These are phyloP conservation scores for Mystacides longicornis DNA, from an alignment of 2,888 invertebrate species.

Conservation along the genomic window DNA sequence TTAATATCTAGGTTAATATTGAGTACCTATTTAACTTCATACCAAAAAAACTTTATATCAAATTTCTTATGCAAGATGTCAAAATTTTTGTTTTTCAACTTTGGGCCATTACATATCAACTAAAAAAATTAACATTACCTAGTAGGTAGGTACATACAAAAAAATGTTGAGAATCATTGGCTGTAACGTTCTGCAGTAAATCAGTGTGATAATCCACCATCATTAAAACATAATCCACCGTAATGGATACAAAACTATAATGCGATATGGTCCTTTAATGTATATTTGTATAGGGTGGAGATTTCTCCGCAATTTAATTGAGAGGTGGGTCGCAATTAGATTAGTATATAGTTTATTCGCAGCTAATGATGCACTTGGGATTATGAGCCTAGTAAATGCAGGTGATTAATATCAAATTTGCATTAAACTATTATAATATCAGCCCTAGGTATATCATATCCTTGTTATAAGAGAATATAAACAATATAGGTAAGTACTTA, in stretches of 20 bases:
- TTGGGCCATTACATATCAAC: too few species aligned
- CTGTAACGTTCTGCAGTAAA: constrained; percentile 11
- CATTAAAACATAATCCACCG: constrained; percentile 4
- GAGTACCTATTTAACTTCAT: too few species aligned
- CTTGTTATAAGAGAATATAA: too few species aligned
- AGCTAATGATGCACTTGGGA: constrained; percentile 13
- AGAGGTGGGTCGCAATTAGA: not conserved
- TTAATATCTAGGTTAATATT: too few species aligned
- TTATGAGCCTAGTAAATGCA: not conserved
- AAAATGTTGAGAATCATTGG: not conserved
- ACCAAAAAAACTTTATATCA: too few species aligned
- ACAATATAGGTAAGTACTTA: too few species aligned
- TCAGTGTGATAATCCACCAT: constrained; percentile 8
- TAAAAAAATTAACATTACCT: too few species aligned
- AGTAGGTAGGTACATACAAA: too few species aligned
- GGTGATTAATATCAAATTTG: constrained; percentile 19
- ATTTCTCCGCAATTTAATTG: not conserved
- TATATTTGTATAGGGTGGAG: not conserved
- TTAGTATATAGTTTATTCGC: not conserved
- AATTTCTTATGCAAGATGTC: too few species aligned
- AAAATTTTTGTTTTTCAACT: too few species aligned
- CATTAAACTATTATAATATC: too few species aligned
- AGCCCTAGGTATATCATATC: too few species aligned
- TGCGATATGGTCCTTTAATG: constrained; percentile 1
- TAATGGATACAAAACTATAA: not conserved